A percentile compares a stretch with the other conserved stretches of the same genome.
These are phyloP conservation scores for Orestias chungarensis DNA, from an alignment of 2,797 vertebrate species.

Conservation along the genomic window DNA sequence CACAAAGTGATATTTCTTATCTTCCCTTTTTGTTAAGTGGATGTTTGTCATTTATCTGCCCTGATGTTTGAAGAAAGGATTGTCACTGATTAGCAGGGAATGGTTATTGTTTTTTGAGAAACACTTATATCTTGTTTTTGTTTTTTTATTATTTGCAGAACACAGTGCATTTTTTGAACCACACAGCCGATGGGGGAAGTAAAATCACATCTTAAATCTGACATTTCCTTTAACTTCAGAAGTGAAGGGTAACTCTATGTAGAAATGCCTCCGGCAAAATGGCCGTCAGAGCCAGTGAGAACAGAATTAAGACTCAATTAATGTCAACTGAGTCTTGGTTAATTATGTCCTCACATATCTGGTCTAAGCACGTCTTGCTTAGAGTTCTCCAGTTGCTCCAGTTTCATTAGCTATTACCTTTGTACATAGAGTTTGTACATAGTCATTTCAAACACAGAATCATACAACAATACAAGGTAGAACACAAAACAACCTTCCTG, in stretches of 20 bases:
- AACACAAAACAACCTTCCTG: not conserved
- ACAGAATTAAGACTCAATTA: conserved; percentile 65
- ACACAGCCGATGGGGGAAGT: conserved; percentile 19
- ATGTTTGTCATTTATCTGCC: conserved; percentile 21
- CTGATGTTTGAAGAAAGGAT: conserved; percentile 22
- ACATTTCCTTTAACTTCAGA: conserved; percentile 29
- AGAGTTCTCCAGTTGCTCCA: conserved; percentile 25
- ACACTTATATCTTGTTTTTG: not conserved
- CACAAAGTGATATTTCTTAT: conserved; percentile 29
- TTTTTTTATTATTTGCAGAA: conserved; percentile 44
- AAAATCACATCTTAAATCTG: conserved; percentile 15
- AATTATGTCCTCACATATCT: conserved; percentile 63
- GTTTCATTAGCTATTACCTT: conserved; percentile 43
- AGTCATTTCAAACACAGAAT: conserved; percentile 57
- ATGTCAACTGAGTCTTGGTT: conserved; percentile 60
- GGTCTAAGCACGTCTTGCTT: conserved; percentile 67
- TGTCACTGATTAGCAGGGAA: not conserved
- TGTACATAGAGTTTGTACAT: conserved; percentile 55
- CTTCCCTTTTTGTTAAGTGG: conserved; percentile 21
- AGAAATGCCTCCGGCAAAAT: conserved; percentile 49
- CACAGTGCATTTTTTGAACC: conserved; percentile 25
- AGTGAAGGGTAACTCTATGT: conserved; percentile 14
- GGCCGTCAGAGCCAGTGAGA: conserved; percentile 35
- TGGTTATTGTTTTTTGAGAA: not conserved
- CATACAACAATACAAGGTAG: conserved; percentile 2